Conservation (phyloP, 2,113 vertebrate species). For the Thalassoma bifasciatum region DNA sequence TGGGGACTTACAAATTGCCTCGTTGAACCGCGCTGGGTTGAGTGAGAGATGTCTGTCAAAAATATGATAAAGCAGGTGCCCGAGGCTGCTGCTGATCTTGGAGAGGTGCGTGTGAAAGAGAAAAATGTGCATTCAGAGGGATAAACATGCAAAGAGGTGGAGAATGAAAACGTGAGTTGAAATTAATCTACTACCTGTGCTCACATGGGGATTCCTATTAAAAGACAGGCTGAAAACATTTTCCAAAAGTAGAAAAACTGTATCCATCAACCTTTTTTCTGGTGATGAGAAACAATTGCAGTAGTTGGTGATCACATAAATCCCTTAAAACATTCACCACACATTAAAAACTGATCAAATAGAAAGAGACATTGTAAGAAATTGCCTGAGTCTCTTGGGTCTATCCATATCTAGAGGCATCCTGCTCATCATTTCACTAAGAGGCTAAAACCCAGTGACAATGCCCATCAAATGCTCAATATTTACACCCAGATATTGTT, state of each 20-base stretch:
- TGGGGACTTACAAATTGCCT: slow-evolving; percentile 76
- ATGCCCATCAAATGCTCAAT: no score
- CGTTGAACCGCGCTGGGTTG: slow-evolving; percentile 72
- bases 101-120: slow-evolving; percentile 39
- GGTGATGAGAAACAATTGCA: no score
- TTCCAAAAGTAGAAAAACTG: no score
- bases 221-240: background rate
- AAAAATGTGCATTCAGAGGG: slow-evolving; percentile 23
- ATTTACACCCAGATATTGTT: no score
- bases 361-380: background rate
- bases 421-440: no score
- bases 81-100: slow-evolving; percentile 45
- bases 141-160: background rate
- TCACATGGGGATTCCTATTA: background rate
- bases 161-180: background rate
- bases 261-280: no score
- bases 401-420: no score
- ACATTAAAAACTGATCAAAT: background rate
- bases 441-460: no score
- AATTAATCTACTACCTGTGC: background rate
- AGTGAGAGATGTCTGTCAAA: slow-evolving; percentile 75
- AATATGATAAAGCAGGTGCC: slow-evolving; percentile 61
- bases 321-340: background rate
- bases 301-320: background rate
- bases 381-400: background rate